Evolutionary conservation across 2,113 vertebrate genomes (phyloP).

Genomic region (Lethenteron reissneri): DNA sequence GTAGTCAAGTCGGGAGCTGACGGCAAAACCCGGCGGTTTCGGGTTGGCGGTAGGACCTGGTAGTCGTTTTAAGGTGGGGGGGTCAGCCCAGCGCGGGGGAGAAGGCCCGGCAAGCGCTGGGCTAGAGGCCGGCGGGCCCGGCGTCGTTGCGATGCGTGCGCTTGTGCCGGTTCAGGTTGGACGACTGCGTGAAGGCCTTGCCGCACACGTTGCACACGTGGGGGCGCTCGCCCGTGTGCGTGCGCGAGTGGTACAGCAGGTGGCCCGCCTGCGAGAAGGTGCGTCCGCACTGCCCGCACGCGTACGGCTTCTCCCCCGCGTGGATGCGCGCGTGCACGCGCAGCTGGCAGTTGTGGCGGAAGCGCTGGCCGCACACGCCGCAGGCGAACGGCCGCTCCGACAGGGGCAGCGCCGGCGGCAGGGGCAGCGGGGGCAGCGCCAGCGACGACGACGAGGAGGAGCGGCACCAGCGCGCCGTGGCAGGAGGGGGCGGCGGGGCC

Average conservation of each 20-base stretch:
- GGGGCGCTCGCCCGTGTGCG: conserved; percentile 2
- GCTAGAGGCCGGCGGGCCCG: too few relatives aligned
- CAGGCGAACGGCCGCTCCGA: not conserved
- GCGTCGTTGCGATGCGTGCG: not conserved
- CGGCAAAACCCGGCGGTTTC: too few relatives aligned
- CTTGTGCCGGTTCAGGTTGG: conserved; percentile 5
- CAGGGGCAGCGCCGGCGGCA: too few relatives aligned
- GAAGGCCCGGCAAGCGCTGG: too few relatives aligned
- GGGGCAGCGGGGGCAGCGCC: too few relatives aligned
- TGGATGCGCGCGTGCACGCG: conserved; percentile 1
- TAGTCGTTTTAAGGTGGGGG: too few relatives aligned
- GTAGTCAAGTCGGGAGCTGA: too few relatives aligned
- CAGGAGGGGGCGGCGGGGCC: too few relatives aligned
- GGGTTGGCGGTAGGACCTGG: too few relatives aligned
- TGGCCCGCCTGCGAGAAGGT: conserved; percentile 3
- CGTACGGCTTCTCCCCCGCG: conserved; percentile 4
- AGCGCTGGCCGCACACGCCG: not conserved
- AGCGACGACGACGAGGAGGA: too few relatives aligned
- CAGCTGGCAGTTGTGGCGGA: conserved; percentile 5
- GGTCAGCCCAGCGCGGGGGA: too few relatives aligned
- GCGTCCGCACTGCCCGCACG: not conserved
- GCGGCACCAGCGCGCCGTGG: too few relatives aligned
- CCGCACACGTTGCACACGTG: not conserved
- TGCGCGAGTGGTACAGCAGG: conserved; percentile 4
- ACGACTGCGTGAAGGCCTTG: not conserved